phyloP scores from a whole-genome alignment of 2,797 vertebrate species.

The Spinibarbus caldwelli region DNA sequence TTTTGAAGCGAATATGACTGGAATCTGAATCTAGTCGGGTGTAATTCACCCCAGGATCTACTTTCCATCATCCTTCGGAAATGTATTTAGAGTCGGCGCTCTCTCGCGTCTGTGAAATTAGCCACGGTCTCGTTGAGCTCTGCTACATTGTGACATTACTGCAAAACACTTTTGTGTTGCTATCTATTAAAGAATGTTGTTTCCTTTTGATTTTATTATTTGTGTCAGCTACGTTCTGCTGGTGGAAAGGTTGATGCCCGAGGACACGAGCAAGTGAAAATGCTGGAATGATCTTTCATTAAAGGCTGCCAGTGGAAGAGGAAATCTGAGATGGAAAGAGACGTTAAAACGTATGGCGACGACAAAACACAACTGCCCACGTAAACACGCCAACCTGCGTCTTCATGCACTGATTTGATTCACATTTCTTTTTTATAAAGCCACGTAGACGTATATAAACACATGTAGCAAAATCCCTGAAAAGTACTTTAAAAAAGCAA shows the following conservation, averaged over 20 bases:
- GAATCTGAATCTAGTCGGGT: slow-evolving; percentile 27
- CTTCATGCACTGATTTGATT: slow-evolving; percentile 64
- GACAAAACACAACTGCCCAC: slow-evolving; percentile 52
- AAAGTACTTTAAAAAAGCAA: background rate
- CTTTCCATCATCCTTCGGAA: slow-evolving; percentile 67
- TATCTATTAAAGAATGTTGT: slow-evolving; percentile 73
- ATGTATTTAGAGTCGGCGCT: slow-evolving; percentile 63
- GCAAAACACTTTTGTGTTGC: slow-evolving; percentile 63
- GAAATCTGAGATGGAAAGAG: slow-evolving; percentile 44
- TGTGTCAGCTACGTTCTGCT: slow-evolving; percentile 72
- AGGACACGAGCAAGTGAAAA: slow-evolving; percentile 65
- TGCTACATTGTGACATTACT: slow-evolving; percentile 61
- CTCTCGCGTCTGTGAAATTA: slow-evolving; percentile 67
- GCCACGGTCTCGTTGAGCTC: slow-evolving; percentile 68
- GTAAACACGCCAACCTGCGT: slow-evolving; percentile 65
- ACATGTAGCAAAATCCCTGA: background rate
- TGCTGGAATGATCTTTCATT: slow-evolving; percentile 72
- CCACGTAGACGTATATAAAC: slow-evolving; percentile 7
- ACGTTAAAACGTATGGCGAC: slow-evolving; percentile 67
- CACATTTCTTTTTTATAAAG: slow-evolving; percentile 60
- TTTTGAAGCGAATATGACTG: slow-evolving; percentile 45
- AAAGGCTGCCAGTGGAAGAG: slow-evolving; percentile 65
- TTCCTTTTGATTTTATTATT: slow-evolving; percentile 70
- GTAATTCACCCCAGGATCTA: slow-evolving; percentile 39
- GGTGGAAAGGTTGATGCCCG: slow-evolving; percentile 74